Base-by-base conservation (phyloP, 2,113 vertebrate genomes). In the Petrocephalus zakoni region DNA sequence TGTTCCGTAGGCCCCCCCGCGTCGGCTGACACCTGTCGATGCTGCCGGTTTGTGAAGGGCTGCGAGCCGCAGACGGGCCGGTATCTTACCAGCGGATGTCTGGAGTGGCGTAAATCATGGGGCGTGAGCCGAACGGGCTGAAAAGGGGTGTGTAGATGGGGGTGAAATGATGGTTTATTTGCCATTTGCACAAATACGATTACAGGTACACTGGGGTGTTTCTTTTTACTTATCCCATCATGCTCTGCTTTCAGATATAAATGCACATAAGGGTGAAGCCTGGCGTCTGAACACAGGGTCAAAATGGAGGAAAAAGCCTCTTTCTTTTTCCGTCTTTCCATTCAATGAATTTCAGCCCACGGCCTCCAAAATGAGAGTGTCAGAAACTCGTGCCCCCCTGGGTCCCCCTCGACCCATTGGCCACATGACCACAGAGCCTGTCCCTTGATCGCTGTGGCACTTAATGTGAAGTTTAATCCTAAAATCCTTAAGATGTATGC, bases 11-110 rank as follows among this genome's bases (percentile, higher is more conserved):
- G 6, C 37, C 72, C 15, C 34, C 34, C 37, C 37, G 72, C 1
- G 72, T 42, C 2, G 29, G 72, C 72, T 93, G 93, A 94, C 96
- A 95, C 95, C 94, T 96, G 94, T 94, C 2, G 9, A 25, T 64
- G 9, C 58, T 25, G 8, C 58, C 58, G 42, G 42, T 19, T 13
- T 75, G 68, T 34, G 29, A 75, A 75, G 68, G 25, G 15, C 10
- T 17, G 68, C 13, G 5, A 3, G 5, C n/a, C 13, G 6, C 25
- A 17, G 4, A 34, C 22, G 58, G 58, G 6, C 9, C 6, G 25
- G 22, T 9, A 25, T 64, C n/a, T 56, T 56, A 56, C 58, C 21
- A n/a, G 58, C 58, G 22, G 58, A 61, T 61, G 22, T 61, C 22
- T 61, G 58, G 7, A 61, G 21, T 56, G 55, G 21, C 55, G 2